A percentile compares a stretch with the other conserved stretches of the same genome.
Evolutionary conservation across 2,888 invertebrate species (phyloP).

Genomic region (Fragum whitleyi): DNA sequence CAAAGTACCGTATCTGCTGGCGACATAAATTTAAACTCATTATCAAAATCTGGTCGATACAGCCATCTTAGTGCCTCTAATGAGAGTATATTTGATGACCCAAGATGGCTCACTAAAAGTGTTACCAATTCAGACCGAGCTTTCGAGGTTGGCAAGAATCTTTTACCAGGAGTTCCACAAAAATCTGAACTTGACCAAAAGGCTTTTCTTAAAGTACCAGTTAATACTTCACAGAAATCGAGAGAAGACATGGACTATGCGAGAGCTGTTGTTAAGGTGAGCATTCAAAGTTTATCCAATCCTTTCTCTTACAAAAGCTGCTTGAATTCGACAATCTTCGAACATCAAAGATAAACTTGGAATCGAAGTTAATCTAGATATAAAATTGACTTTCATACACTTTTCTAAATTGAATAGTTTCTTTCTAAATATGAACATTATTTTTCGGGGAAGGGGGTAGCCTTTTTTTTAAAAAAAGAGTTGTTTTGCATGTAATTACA

Average conservation of each 20-base stretch:
- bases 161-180: slow-evolving; percentile 36
- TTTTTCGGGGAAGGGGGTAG: no score
- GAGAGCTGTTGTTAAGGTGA: neutral
- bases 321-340: no score
- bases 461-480: no score
- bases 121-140: neutral
- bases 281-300: neutral
- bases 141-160: slow-evolving; percentile 39
- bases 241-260: slow-evolving; percentile 48
- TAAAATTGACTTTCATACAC: no score
- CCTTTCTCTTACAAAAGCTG: no score
- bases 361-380: no score
- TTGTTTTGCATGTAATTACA: no score
- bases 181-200: slow-evolving; percentile 44
- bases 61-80: slow-evolving; percentile 60
- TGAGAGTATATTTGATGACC: slow-evolving; percentile 62
- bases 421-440: no score
- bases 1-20: slow-evolving; percentile 50
- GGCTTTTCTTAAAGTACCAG: slow-evolving; percentile 40
- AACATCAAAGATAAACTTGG: no score
- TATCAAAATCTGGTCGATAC: slow-evolving; percentile 43
- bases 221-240: neutral
- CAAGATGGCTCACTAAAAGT: slow-evolving; percentile 48
- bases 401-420: no score
- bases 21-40: slow-evolving; percentile 43